Conservation (phyloP, 2,113 vertebrate genomes). For the Hylia prasina region DNA sequence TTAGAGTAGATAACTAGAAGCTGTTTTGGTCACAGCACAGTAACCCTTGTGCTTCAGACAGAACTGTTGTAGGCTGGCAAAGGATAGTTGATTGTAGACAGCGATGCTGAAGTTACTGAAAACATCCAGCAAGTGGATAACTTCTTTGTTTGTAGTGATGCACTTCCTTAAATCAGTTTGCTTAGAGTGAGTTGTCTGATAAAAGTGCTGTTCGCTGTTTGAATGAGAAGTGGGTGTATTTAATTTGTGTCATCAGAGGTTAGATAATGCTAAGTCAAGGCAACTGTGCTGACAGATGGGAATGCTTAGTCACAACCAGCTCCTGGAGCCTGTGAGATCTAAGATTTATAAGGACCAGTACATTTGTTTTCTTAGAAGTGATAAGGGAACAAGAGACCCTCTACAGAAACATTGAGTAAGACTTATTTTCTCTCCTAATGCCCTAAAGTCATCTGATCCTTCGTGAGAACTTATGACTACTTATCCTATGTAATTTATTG, state of each 20-base stretch:
- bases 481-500: slow-evolving; percentile 24
- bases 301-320: slow-evolving; percentile 9
- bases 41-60: background rate
- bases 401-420: background rate
- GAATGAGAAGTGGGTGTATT: slow-evolving; percentile 1
- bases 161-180: background rate
- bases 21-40: background rate
- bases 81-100: background rate
- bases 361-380: slow-evolving; percentile 11
- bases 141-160: background rate
- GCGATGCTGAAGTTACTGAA: background rate
- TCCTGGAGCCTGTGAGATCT: background rate
- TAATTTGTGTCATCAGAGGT: slow-evolving; percentile 32
- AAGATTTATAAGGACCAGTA: background rate
- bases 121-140: background rate
- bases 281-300: background rate
- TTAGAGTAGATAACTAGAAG: background rate
- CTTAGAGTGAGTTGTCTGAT: background rate
- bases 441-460: background rate
- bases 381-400: background rate
- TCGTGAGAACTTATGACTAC: background rate
- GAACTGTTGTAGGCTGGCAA: background rate
- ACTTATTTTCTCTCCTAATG: background rate
- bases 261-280: slow-evolving; percentile 34
- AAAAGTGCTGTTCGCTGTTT: background rate